These are phyloP conservation scores for Meriones unguiculatus DNA, from an alignment of 2,113 vertebrate species.

Conservation along the genomic window DNA sequence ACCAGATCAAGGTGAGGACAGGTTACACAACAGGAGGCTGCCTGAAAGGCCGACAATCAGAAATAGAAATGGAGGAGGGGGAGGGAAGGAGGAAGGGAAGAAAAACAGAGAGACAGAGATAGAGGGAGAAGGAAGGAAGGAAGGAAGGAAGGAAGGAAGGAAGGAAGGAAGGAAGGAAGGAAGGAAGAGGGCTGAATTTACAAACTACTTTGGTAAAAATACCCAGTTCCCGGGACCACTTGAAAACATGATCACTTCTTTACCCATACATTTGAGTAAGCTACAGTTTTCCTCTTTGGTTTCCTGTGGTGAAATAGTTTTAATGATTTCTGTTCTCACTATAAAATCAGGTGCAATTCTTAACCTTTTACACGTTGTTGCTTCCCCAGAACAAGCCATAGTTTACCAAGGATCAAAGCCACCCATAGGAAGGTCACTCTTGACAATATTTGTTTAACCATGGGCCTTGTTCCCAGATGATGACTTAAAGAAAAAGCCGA, in stretches of 20 bases:
- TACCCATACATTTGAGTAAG: not conserved
- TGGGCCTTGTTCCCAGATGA: not conserved
- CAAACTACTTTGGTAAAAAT: slow-evolving; percentile 28
- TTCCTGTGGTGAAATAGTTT: not conserved
- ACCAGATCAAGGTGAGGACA: not conserved
- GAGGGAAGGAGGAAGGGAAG: no score
- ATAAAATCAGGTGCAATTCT: slow-evolving; percentile 1
- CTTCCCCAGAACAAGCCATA: not conserved
- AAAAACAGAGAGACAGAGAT: no score
- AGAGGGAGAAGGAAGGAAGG: not conserved
- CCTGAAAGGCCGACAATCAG: not conserved
- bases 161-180: not conserved
- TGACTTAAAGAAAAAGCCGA: not conserved
- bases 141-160: not conserved
- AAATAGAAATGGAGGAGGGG: no score
- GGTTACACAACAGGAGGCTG: not conserved
- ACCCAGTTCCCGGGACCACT: not conserved
- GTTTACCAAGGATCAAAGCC: not conserved
- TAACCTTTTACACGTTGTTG: not conserved
- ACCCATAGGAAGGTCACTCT: not conserved
- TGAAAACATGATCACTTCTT: not conserved
- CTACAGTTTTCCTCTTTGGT: not conserved
- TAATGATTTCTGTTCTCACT: slow-evolving; percentile 10
- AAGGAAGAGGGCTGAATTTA: not conserved
- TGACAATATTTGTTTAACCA: not conserved